A percentile compares a stretch with the other conserved stretches of the same genome.
Evolutionary conservation across 1,140 invertebrate genomes (phyloP).

Genomic region (Araneus ventricosus): DNA sequence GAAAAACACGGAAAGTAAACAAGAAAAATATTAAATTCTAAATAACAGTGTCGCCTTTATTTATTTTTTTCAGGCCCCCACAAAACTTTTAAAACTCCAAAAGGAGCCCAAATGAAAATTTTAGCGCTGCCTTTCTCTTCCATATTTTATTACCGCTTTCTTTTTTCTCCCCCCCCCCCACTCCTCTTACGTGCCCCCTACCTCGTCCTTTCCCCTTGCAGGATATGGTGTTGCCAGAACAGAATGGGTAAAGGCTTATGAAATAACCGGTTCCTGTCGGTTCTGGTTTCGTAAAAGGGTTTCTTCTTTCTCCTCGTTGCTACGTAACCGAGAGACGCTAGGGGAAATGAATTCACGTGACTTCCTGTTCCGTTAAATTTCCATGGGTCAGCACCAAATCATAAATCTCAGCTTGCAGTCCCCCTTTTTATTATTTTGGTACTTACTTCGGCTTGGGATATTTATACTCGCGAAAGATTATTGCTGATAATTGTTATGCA

Average conservation of each 20-base stretch:
- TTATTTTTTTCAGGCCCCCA: neutral
- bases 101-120: conserved; percentile 59
- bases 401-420: neutral
- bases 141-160: conserved; percentile 30
- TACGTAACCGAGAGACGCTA: conserved; percentile 5
- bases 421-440: no score
- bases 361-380: conserved; percentile 55
- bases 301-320: conserved; percentile 51
- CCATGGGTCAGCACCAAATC: neutral
- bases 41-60: conserved; percentile 31
- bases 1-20: conserved; percentile 52
- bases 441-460: no score
- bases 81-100: conserved; percentile 22
- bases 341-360: conserved; percentile 68
- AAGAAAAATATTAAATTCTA: conserved; percentile 60
- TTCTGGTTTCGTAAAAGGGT: conserved; percentile 55
- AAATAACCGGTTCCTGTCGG: conserved; percentile 62
- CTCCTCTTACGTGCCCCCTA: neutral
- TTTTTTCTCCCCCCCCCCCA: neutral
- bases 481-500: no score
- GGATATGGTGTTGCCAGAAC: neutral
- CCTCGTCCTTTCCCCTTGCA: neutral
- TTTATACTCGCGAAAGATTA: no score
- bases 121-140: conserved; percentile 17
- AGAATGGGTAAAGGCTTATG: conserved; percentile 48